Evolutionary conservation across 1,140 invertebrate species (phyloP).

Genomic region (Augochlora pura): DNA sequence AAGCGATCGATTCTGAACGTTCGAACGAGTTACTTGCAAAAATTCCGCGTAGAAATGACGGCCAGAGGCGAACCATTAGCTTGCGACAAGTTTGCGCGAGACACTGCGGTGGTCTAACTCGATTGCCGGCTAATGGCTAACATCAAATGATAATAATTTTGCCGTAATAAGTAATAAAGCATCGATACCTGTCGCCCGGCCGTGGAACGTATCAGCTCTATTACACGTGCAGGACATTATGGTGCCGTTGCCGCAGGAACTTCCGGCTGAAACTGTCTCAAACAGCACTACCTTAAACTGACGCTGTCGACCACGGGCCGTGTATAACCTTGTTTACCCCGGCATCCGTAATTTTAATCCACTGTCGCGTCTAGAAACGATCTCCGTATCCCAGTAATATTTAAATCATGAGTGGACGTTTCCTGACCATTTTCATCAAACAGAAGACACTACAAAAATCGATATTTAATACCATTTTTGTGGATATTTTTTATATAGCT

Average conservation of each 20-base stretch:
- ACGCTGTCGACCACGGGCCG: background rate
- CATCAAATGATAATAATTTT: slow-evolving; percentile 25
- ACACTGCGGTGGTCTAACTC: background rate
- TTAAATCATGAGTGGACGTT: background rate
- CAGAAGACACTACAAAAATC: too few relatives aligned
- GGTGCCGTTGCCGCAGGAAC: background rate
- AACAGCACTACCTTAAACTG: background rate
- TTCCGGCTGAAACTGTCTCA: background rate
- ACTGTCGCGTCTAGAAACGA: background rate
- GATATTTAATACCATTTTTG: too few relatives aligned
- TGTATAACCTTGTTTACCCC: background rate
- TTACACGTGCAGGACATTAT: background rate
- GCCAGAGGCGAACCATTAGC: background rate
- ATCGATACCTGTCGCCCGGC: background rate
- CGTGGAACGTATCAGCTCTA: background rate
- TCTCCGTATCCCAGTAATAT: background rate
- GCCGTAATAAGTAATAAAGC: background rate
- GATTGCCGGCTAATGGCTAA: slow-evolving; percentile 10
- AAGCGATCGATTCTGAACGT: too few relatives aligned
- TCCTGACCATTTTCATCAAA: too few relatives aligned
- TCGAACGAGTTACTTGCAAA: too few relatives aligned
- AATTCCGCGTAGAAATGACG: too few relatives aligned
- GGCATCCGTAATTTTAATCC: background rate
- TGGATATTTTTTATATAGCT: too few relatives aligned
- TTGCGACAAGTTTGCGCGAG: background rate